Percentiles rank a stretch among this genome's conserved stretches.
phyloP scores from a whole-genome alignment of 2,113 vertebrate species.

The Cervus canadensis region DNA sequence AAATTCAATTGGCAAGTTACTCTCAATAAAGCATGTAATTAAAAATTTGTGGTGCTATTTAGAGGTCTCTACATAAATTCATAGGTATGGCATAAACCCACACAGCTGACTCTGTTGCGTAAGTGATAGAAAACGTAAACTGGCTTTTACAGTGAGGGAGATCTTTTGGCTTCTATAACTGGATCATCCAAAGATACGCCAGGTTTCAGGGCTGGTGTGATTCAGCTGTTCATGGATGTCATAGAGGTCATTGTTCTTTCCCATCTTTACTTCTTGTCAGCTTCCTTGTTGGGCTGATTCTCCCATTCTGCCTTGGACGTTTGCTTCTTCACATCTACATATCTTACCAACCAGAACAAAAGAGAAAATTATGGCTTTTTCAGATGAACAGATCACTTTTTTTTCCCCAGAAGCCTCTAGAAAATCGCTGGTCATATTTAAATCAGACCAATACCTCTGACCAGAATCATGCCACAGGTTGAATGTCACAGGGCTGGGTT shows the following conservation, averaged over 20 bases:
- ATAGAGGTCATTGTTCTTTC: background rate
- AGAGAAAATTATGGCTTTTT: background rate
- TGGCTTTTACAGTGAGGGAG: background rate
- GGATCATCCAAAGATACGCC: background rate
- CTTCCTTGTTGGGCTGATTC: background rate
- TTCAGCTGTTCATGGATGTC: background rate
- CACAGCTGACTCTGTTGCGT: background rate
- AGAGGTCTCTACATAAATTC: background rate
- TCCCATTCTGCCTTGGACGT: background rate
- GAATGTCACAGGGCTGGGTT: background rate
- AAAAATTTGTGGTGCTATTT: background rate
- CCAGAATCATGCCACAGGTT: background rate
- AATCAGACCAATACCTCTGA: background rate
- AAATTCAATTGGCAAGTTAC: background rate
- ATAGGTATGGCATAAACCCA: background rate
- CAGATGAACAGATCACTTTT: background rate
- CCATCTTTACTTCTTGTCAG: background rate
- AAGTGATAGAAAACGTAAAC: background rate
- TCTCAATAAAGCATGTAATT: constrained; percentile 11
- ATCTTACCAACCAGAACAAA: background rate
- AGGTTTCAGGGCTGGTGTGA: background rate
- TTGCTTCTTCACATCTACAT: background rate
- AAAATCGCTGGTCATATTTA: background rate
- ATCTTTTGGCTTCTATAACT: background rate
- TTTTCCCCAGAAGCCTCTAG: background rate